Evolutionary conservation across 1,140 invertebrate genomes (phyloP).

Genomic region (silkworm (Bombyx mori)): ASM3026992v2 NC_085129.1:7788001-7788500

Average conservation of each 20-base stretch:
- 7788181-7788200: constrained; percentile 50
- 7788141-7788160: constrained; percentile 1
- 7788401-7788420: constrained; percentile 68
- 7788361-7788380: constrained; percentile 75
- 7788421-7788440: constrained; percentile 67
- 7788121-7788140: background rate
- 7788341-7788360: constrained; percentile 74
- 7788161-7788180: constrained; percentile 15
- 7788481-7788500: constrained; percentile 14
- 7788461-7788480: constrained; percentile 35
- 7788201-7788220: constrained; percentile 59
- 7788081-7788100: no score
- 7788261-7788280: constrained; percentile 44
- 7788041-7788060: no score
- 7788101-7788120: no score
- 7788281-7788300: constrained; percentile 60
- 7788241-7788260: constrained; percentile 22
- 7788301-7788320: constrained; percentile 54
- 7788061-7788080: no score
- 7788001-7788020: no score
- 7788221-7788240: constrained; percentile 54
- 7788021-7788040: no score
- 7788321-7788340: constrained; percentile 67
- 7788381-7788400: constrained; percentile 56
- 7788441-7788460: constrained; percentile 62